A percentile compares a stretch with the other conserved stretches of the same genome.
phyloP scores from a whole-genome alignment of 2,113 vertebrate species.

The Rostratula benghalensis region DNA sequence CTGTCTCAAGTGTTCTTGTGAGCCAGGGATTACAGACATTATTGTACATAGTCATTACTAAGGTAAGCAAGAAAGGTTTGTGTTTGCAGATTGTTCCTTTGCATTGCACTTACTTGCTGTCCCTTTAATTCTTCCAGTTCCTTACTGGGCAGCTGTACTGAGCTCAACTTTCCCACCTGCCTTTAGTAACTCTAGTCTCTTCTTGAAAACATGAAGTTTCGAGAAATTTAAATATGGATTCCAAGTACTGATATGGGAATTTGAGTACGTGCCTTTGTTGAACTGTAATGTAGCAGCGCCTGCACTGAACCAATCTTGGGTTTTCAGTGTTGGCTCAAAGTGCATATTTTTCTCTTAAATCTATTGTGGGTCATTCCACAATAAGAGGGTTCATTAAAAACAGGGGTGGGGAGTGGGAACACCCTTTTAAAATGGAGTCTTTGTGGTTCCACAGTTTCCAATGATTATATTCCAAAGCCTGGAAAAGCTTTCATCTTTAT shows the following conservation, averaged over 20 bases:
- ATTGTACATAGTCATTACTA: neutral
- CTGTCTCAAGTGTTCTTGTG: neutral
- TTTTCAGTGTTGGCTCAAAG: neutral
- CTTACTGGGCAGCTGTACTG: neutral
- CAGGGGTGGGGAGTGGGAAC: neutral
- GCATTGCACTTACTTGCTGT: neutral
- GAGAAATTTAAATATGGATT: neutral
- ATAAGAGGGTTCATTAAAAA: neutral
- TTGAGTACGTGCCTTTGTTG: constrained; percentile 35
- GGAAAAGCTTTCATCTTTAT: neutral
- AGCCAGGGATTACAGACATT: neutral
- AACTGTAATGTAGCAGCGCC: neutral
- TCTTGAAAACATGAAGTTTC: neutral
- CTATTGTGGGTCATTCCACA: neutral
- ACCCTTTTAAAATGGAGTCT: neutral
- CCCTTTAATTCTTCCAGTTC: neutral
- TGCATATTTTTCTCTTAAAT: neutral
- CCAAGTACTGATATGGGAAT: neutral
- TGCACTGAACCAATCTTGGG: neutral
- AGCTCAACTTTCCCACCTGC: neutral
- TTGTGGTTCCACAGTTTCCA: neutral
- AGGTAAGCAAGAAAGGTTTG: neutral
- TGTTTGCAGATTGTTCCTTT: neutral
- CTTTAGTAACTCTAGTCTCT: neutral
- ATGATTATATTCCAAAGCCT: neutral